These are phyloP conservation scores for Dryobotodes eremita DNA, from an alignment of 2,888 invertebrate genomes.

Conservation along the genomic window DNA sequence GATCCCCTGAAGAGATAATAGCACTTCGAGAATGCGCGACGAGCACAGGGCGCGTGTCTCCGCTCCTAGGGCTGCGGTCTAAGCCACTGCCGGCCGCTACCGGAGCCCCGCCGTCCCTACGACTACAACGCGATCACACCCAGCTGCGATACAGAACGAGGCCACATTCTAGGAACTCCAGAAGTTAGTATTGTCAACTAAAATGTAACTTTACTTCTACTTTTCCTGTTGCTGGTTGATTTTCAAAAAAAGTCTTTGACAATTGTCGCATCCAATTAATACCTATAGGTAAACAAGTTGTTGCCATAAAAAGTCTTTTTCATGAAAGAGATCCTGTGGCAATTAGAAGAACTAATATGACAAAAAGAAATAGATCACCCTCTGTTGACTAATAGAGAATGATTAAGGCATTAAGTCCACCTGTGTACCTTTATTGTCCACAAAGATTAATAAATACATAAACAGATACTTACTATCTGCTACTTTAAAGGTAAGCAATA, in stretches of 20 bases:
- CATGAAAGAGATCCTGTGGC: too few relatives aligned
- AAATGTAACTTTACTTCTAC: neutral
- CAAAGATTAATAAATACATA: too few relatives aligned
- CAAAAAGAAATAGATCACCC: neutral
- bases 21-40: constrained; percentile 96
- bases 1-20: constrained; percentile 94
- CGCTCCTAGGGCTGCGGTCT: constrained; percentile 90
- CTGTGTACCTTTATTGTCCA: too few relatives aligned
- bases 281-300: too few relatives aligned
- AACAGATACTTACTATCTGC: too few relatives aligned
- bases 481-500: too few relatives aligned
- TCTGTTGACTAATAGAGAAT: too few relatives aligned
- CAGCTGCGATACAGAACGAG: constrained; percentile 88
- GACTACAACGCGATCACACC: constrained; percentile 90
- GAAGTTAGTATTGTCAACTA: constrained; percentile 74
- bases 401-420: too few relatives aligned
- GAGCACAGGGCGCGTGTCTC: constrained; percentile 92
- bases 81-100: constrained; percentile 93
- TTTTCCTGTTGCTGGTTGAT: neutral
- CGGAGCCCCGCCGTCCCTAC: constrained; percentile 92
- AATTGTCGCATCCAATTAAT: neutral
- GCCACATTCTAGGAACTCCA: constrained; percentile 90
- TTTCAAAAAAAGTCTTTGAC: neutral
- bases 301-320: neutral
- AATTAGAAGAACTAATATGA: neutral